Conservation (phyloP, 35 echinoderm and acorn worm genomes). For the Stichopus chloronotus region DNA sequence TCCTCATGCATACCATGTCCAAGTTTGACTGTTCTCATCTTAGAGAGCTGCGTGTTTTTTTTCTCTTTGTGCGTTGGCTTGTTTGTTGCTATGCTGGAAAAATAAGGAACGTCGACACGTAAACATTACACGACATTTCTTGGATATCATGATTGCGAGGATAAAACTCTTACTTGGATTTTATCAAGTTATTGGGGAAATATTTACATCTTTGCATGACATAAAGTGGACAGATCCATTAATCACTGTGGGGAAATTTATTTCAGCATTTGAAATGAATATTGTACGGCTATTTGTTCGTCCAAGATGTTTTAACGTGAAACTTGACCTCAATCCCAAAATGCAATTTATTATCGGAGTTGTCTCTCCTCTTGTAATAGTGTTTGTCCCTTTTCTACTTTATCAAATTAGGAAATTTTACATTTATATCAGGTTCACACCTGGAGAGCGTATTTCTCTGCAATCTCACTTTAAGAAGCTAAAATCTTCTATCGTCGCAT, state of each 20-base stretch:
- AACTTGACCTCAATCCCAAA: slow-evolving; percentile 43
- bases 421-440: not conserved
- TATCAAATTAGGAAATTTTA: not conserved
- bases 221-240: slow-evolving; percentile 34
- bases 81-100: not conserved
- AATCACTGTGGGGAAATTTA: not conserved
- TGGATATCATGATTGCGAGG: slow-evolving; percentile 21
- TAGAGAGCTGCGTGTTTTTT: not conserved
- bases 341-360: slow-evolving; percentile 52
- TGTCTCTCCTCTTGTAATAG: not conserved
- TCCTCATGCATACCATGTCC: not conserved
- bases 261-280: slow-evolving; percentile 44
- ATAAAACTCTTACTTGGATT: slow-evolving; percentile 46
- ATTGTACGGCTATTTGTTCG: slow-evolving; percentile 30
- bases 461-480: not conserved
- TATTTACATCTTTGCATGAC: slow-evolving; percentile 57
- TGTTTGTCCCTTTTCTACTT: not conserved
- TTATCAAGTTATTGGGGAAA: slow-evolving; percentile 57
- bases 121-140: not conserved
- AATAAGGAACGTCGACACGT: not conserved
- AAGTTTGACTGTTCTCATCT: not conserved
- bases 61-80: not conserved
- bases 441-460: not conserved
- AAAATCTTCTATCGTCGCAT: not conserved
- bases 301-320: slow-evolving; percentile 40